phyloP scores from a whole-genome alignment of 2,797 vertebrate species.

The Microtus californicus region DNA sequence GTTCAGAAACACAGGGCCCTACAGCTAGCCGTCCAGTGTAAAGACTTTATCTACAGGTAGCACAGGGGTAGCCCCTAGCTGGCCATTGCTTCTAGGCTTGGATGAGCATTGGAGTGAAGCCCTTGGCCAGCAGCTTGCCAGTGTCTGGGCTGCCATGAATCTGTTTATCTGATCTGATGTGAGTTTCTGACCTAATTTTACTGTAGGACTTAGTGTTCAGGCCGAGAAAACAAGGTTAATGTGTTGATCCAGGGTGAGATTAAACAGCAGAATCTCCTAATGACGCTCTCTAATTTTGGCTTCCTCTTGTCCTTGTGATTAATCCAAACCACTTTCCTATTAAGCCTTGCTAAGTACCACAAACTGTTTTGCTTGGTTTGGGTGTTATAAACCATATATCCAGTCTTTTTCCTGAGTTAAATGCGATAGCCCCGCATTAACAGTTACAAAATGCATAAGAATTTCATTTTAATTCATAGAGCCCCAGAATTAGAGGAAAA shows the following conservation, averaged over 20 bases:
- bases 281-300: constrained; percentile 59
- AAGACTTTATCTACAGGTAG: neutral
- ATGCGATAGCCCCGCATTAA: neutral
- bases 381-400: constrained; percentile 49
- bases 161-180: constrained; percentile 86
- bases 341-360: constrained; percentile 56
- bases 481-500: neutral
- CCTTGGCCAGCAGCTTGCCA: constrained; percentile 68
- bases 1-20: neutral
- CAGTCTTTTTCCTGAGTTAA: constrained; percentile 24
- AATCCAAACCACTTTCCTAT: constrained; percentile 67
- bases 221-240: constrained; percentile 87
- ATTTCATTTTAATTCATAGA: constrained; percentile 17
- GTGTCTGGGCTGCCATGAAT: constrained; percentile 80
- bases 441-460: neutral
- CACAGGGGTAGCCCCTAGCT: neutral
- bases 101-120: neutral
- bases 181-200: constrained; percentile 90
- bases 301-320: constrained; percentile 71
- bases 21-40: neutral
- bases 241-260: constrained; percentile 81
- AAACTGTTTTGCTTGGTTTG: constrained; percentile 69
- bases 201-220: constrained; percentile 74
- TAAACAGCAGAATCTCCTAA: constrained; percentile 75
- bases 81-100: neutral